Evolutionary conservation across 2,888 invertebrate species (phyloP).

Genomic region (Protonemura montana): DNA sequence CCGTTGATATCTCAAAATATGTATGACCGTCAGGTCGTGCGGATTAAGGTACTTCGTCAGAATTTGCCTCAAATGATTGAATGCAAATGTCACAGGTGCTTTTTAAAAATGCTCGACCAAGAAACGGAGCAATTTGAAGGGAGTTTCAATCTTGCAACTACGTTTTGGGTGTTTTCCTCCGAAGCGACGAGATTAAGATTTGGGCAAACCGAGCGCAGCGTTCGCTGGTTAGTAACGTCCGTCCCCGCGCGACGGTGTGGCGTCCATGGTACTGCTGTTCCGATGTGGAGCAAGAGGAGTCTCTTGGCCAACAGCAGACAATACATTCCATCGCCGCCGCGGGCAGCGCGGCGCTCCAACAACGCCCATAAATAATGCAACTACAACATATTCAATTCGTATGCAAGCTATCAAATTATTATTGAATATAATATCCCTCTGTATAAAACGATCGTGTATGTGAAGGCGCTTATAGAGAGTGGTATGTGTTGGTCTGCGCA

Average conservation of each 20-base stretch:
- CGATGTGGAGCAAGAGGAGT: constrained; percentile 33
- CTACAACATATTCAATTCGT: constrained; percentile 38
- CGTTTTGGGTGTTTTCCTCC: background rate
- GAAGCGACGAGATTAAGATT: background rate
- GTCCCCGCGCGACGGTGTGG: background rate
- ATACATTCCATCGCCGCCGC: constrained; percentile 42
- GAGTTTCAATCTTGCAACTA: background rate
- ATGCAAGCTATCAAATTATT: constrained; percentile 36
- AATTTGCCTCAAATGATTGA: background rate
- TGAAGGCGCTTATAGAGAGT: background rate
- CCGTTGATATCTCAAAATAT: background rate
- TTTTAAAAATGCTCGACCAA: background rate
- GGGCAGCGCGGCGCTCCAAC: background rate
- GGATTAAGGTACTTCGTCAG: background rate
- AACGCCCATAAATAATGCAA: constrained; percentile 40
- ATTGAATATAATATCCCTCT: constrained; percentile 36
- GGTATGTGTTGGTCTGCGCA: background rate
- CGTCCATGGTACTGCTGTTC: constrained; percentile 13
- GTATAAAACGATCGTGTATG: background rate
- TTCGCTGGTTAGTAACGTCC: background rate
- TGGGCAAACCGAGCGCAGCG: background rate
- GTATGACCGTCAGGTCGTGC: background rate
- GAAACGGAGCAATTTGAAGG: background rate
- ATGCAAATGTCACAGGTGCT: background rate
- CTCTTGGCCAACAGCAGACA: constrained; percentile 45